Percentiles rank a stretch among this genome's conserved stretches.
Conservation (phyloP, 2,888 invertebrate species). For the Dasysyrphus tricinctus region DNA sequence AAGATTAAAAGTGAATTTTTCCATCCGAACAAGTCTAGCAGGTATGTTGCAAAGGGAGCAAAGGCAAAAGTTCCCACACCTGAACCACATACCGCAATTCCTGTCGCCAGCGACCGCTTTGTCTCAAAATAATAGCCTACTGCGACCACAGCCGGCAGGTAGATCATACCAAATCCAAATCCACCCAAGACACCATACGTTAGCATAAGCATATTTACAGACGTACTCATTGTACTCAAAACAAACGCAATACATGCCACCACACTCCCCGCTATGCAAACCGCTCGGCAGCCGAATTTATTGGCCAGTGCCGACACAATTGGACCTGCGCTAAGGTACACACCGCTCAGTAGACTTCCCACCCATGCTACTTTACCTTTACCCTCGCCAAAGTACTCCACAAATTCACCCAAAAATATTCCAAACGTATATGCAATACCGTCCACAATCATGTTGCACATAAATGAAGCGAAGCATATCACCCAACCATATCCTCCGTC, state of each 20-base stretch:
- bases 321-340: conserved; percentile 97
- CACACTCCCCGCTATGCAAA: conserved; percentile 96
- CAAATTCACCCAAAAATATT: conserved; percentile 93
- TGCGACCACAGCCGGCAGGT: conserved; percentile 97
- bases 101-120: conserved; percentile 96
- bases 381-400: conserved; percentile 91
- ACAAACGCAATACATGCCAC: conserved; percentile 94
- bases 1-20: conserved; percentile 94
- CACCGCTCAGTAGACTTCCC: conserved; percentile 96
- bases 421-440: conserved; percentile 99
- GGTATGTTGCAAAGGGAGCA: conserved; percentile 93
- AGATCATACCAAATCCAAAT: conserved; percentile 96
- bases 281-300: conserved; percentile 96
- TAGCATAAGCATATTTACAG: conserved; percentile 94
- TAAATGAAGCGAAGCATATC: conserved; percentile 97
- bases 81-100: conserved; percentile 97
- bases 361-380: conserved; percentile 96
- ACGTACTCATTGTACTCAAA: conserved; percentile 93
- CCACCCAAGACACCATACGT: conserved; percentile 97
- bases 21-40: conserved; percentile 93
- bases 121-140: conserved; percentile 99
- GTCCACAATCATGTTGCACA: conserved; percentile 99
- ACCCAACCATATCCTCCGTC: conserved; percentile 97
- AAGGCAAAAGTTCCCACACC: conserved; percentile 98
- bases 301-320: conserved; percentile 97